Evolutionary conservation across 2,113 vertebrate genomes (phyloP).

Genomic region (Notothenia rossii): DNA sequence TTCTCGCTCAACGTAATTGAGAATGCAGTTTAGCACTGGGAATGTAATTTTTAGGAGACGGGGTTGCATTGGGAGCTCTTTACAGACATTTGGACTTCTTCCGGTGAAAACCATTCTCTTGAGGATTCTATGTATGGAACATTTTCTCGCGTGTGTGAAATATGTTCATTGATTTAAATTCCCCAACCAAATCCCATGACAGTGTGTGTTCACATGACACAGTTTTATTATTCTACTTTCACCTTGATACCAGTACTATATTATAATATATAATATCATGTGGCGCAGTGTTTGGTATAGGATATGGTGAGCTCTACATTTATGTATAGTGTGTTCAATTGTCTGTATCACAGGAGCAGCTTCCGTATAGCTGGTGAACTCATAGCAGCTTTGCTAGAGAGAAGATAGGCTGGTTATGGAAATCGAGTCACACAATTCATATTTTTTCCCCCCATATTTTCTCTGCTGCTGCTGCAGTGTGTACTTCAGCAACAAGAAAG

Average conservation of each 20-base stretch:
- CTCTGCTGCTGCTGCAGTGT: not conserved
- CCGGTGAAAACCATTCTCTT: slow-evolving; percentile 1
- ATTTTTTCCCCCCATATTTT: slow-evolving; percentile 15
- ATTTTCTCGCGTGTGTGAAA: not conserved
- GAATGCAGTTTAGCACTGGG: no score
- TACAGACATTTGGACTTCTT: slow-evolving; percentile 15
- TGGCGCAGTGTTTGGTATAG: not conserved
- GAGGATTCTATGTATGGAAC: not conserved
- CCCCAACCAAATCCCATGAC: not conserved
- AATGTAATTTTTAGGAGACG: no score
- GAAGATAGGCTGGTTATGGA: slow-evolving; percentile 26
- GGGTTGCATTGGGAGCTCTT: slow-evolving; percentile 20
- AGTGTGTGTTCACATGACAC: not conserved
- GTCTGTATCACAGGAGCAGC: slow-evolving; percentile 21
- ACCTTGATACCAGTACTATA: not conserved
- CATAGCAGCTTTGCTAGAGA: slow-evolving; percentile 3
- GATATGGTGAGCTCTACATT: not conserved
- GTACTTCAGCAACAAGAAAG: slow-evolving; percentile 4
- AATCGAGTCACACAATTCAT: slow-evolving; percentile 23
- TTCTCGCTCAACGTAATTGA: no score
- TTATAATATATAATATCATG: not conserved
- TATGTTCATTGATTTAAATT: slow-evolving; percentile 34
- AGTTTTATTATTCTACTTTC: slow-evolving; percentile 6
- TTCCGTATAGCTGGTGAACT: not conserved
- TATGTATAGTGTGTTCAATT: not conserved